Conservation (phyloP, 2,888 invertebrate species). For the Lasioglossum vierecki region DNA sequence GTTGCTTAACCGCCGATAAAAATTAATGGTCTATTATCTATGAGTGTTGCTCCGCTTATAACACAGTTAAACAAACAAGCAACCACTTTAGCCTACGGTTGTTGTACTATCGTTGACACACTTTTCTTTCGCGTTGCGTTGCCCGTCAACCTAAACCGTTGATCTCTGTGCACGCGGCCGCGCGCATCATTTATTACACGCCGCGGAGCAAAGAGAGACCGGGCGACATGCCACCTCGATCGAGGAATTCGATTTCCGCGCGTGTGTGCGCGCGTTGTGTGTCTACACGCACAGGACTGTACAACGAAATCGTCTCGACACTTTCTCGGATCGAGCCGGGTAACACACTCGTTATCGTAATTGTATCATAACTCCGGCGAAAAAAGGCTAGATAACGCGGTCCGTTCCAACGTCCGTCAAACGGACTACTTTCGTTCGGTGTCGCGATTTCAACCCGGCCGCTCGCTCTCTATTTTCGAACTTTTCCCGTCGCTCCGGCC, state of each 20-base stretch:
- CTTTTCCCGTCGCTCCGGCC: neutral
- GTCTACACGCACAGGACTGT: neutral
- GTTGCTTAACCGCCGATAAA: constrained; percentile 63
- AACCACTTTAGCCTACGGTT: constrained; percentile 44
- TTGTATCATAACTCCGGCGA: constrained; percentile 43
- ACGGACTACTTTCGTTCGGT: constrained; percentile 21
- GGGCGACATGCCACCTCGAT: constrained; percentile 24
- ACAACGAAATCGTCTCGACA: constrained; percentile 37
- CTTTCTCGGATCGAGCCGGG: constrained; percentile 33
- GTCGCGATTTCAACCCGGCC: neutral
- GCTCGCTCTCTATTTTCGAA: neutral
- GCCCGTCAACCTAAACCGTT: constrained; percentile 35
- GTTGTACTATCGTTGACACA: constrained; percentile 58
- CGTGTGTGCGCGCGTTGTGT: neutral
- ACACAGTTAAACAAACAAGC: constrained; percentile 46
- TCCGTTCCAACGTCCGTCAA: constrained; percentile 35
- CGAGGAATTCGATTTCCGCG: constrained; percentile 33
- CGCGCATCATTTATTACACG: constrained; percentile 30
- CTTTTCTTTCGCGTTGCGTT: constrained; percentile 44
- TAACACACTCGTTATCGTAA: constrained; percentile 44
- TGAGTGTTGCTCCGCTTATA: constrained; percentile 53
- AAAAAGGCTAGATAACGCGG: constrained; percentile 40
- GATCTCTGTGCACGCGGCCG: constrained; percentile 10
- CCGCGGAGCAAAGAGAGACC: neutral
- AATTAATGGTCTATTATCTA: constrained; percentile 64